Conservation (phyloP, 2,888 invertebrate genomes). For the Drosophila tripunctata region DNA sequence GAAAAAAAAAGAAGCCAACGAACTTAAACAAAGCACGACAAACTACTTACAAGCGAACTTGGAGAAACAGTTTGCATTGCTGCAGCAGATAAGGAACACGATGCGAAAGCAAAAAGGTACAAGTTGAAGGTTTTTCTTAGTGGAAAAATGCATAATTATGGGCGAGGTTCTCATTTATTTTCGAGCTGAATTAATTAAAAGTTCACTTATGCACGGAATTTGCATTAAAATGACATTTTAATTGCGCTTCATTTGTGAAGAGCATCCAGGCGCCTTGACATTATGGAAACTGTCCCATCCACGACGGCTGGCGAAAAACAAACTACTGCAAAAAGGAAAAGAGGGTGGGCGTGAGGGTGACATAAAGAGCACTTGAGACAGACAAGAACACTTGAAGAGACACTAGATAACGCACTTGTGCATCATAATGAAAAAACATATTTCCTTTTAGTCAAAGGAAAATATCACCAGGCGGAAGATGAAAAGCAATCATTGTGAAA, state of each 20-base stretch:
- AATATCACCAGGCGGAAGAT: neutral
- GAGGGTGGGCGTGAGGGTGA: neutral
- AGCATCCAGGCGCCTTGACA: conserved; percentile 30
- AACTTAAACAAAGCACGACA: conserved; percentile 16
- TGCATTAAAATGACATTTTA: conserved; percentile 80
- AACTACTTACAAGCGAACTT: conserved; percentile 19
- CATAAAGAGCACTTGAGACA: conserved; percentile 63
- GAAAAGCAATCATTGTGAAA: conserved; percentile 26
- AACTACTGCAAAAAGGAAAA: no score
- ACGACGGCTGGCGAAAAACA: neutral
- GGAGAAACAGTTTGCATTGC: conserved; percentile 17
- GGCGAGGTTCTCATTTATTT: conserved; percentile 71
- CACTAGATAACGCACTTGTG: conserved; percentile 71
- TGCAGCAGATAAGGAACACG: conserved; percentile 2
- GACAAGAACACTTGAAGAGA: conserved; percentile 64
- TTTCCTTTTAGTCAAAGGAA: conserved; percentile 28
- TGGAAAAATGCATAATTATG: conserved; percentile 67
- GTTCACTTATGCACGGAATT: conserved; percentile 80
- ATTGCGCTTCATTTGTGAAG: conserved; percentile 79
- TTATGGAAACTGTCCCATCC: conserved; percentile 60
- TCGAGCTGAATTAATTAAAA: conserved; percentile 78
- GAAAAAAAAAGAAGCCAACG: neutral
- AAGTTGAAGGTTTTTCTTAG: conserved; percentile 27
- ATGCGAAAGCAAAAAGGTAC: conserved; percentile 35
- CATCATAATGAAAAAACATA: conserved; percentile 76